These are phyloP conservation scores for Mirza zaza DNA, from an alignment of 2,113 vertebrate species.

Conservation along the genomic window DNA sequence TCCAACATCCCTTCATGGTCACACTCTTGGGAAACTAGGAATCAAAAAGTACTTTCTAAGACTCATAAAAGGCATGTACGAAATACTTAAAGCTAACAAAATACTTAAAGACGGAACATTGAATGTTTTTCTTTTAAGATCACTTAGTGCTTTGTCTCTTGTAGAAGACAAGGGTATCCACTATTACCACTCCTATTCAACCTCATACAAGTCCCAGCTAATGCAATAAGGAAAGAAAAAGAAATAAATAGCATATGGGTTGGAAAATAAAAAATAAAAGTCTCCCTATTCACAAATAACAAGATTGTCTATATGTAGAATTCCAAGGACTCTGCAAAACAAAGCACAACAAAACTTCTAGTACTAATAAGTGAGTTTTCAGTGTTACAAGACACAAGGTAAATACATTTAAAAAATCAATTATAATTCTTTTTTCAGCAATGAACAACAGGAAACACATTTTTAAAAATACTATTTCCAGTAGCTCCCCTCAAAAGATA, in stretches of 20 bases:
- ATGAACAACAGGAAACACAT: background rate
- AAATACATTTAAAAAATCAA: background rate
- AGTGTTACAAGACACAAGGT: background rate
- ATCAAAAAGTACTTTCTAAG: background rate
- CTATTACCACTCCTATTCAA: background rate
- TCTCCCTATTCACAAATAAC: background rate
- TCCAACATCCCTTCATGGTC: background rate
- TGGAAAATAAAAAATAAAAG: background rate
- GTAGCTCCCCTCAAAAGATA: background rate
- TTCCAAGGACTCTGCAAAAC: background rate
- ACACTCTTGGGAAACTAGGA: background rate
- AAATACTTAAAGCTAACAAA: background rate
- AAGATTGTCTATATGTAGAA: background rate
- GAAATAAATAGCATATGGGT: background rate
- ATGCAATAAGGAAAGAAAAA: background rate
- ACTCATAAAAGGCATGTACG: background rate
- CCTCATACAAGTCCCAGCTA: background rate
- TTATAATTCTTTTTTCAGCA: background rate
- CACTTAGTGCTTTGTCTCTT: background rate
- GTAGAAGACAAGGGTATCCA: background rate
- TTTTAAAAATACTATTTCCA: background rate
- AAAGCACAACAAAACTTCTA: background rate
- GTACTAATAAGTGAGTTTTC: background rate
- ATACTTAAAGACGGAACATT: background rate
- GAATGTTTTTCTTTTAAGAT: background rate